A percentile compares a stretch with the other conserved stretches of the same genome.
phyloP scores from a whole-genome alignment of 1,140 invertebrate species.

The Apis florea region DNA sequence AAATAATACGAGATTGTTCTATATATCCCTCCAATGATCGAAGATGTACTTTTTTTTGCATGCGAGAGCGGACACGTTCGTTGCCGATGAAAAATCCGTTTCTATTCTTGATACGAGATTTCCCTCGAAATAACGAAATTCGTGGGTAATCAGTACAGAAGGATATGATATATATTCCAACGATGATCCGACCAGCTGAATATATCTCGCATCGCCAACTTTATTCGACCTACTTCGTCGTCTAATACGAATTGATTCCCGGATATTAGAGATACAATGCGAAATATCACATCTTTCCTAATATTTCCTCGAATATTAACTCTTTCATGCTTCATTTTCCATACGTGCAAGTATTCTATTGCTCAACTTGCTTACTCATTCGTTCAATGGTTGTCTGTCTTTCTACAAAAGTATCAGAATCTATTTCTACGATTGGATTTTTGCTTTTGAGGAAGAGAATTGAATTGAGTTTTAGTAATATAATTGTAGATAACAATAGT shows the following conservation, averaged over 20 bases:
- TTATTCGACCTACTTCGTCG: slow-evolving; percentile 37
- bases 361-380: too few species aligned
- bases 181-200: slow-evolving; percentile 19
- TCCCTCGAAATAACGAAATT: slow-evolving; percentile 26
- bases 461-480: too few species aligned
- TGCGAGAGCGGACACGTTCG: neutral
- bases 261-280: slow-evolving; percentile 24
- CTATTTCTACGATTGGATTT: too few species aligned
- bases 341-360: too few species aligned
- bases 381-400: too few species aligned
- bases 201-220: slow-evolving; percentile 6
- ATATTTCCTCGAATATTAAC: neutral
- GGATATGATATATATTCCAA: neutral
- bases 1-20: neutral
- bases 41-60: neutral
- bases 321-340: neutral
- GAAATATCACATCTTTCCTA: neutral
- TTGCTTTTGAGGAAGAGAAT: too few species aligned
- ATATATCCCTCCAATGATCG: neutral
- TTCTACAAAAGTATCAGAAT: too few species aligned
- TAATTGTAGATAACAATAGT: too few species aligned
- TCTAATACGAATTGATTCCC: slow-evolving; percentile 39
- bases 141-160: slow-evolving; percentile 26
- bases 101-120: neutral
- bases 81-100: slow-evolving; percentile 24